A percentile compares a stretch with the other conserved stretches of the same genome.
phyloP scores from a whole-genome alignment of 2,888 invertebrate species.

The Steinernema carpocapsae region DNA sequence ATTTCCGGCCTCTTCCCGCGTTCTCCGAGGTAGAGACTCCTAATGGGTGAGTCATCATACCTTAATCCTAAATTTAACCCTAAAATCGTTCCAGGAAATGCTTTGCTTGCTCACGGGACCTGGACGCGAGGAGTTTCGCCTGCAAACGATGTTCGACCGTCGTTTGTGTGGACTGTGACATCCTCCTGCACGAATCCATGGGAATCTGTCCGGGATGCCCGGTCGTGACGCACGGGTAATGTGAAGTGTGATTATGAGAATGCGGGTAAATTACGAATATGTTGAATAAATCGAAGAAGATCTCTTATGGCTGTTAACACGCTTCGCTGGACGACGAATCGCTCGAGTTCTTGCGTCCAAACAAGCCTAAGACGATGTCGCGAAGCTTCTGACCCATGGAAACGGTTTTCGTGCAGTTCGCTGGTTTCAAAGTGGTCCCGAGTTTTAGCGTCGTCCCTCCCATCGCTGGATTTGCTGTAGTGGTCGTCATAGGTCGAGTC shows the following conservation, averaged over 20 bases:
- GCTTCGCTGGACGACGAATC: too few relatives aligned
- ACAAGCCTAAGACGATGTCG: background rate
- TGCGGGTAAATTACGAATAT: too few relatives aligned
- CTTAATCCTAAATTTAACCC: constrained; percentile 33
- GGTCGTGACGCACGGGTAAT: background rate
- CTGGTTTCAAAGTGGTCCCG: background rate
- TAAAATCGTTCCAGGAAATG: background rate
- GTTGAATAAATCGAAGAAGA: too few relatives aligned
- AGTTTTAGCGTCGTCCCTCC: background rate
- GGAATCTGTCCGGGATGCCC: constrained; percentile 82
- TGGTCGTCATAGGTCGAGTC: background rate
- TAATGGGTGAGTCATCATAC: constrained; percentile 42
- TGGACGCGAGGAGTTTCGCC: constrained; percentile 56
- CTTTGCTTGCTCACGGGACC: constrained; percentile 20
- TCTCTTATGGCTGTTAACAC: too few relatives aligned
- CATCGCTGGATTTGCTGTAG: background rate
- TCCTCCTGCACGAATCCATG: constrained; percentile 87
- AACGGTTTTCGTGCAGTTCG: background rate
- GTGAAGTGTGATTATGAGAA: too few relatives aligned
- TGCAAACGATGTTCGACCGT: constrained; percentile 54
- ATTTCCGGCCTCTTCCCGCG: constrained; percentile 88
- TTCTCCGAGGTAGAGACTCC: constrained; percentile 77
- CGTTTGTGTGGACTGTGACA: constrained; percentile 94
- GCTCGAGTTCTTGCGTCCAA: background rate
- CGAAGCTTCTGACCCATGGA: background rate